Conservation (phyloP, 2,888 invertebrate genomes). For the Saturnia japonica region DNA sequence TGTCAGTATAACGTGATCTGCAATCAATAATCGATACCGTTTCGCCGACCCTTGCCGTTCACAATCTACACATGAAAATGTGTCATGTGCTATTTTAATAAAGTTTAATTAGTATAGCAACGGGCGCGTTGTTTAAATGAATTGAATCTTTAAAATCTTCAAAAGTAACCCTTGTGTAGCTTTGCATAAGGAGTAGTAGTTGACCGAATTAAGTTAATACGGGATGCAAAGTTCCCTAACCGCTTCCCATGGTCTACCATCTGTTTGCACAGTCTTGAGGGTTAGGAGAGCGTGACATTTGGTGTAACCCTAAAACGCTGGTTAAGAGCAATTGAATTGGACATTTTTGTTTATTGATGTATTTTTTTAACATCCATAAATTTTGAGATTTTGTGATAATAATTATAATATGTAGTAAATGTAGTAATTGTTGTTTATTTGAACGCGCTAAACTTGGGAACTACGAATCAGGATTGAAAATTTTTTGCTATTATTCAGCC, state of each 20-base stretch:
- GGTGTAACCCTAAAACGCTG: constrained; percentile 59
- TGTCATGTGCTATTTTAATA: not conserved
- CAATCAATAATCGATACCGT: constrained; percentile 50
- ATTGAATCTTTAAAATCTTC: not conserved
- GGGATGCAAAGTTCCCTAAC: constrained; percentile 21
- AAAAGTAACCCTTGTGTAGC: constrained; percentile 16
- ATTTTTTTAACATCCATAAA: constrained; percentile 24
- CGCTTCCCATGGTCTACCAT: constrained; percentile 44
- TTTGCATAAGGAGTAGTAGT: constrained; percentile 10
- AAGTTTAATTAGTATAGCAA: not conserved
- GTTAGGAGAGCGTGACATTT: constrained; percentile 64
- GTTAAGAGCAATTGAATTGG: constrained; percentile 61
- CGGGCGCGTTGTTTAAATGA: not conserved
- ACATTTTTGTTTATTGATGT: constrained; percentile 40
- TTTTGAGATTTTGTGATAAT: constrained; percentile 25
- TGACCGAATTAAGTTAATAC: constrained; percentile 6
- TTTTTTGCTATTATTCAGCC: too few species aligned
- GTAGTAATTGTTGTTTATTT: not conserved
- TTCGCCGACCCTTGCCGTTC: constrained; percentile 20
- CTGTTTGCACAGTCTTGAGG: constrained; percentile 62
- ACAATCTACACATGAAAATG: not conserved
- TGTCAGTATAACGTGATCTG: constrained; percentile 48
- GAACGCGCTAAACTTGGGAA: too few species aligned
- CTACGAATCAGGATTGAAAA: too few species aligned
- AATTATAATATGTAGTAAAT: constrained; percentile 7